These are phyloP conservation scores for Amblyornis subalaris DNA, from an alignment of 2,113 vertebrate genomes.

Conservation along the genomic window DNA sequence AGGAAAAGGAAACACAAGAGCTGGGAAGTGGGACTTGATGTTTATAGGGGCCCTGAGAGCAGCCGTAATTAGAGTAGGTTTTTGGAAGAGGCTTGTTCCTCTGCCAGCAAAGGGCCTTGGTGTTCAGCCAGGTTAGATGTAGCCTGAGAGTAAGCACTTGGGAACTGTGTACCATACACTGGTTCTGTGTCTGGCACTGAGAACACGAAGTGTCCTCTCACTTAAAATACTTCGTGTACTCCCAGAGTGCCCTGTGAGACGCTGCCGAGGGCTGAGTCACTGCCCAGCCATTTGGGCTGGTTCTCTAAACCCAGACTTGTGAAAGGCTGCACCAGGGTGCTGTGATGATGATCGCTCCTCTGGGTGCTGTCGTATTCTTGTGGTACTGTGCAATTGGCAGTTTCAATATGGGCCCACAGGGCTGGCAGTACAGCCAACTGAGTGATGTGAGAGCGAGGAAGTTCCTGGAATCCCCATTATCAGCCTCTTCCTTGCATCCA, in stretches of 20 bases:
- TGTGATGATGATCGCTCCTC: not conserved
- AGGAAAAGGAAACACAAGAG: constrained; percentile 18
- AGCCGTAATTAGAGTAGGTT: constrained; percentile 19
- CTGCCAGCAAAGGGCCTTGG: constrained; percentile 11
- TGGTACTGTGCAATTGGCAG: not conserved
- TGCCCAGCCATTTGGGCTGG: not conserved
- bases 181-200: not conserved
- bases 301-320: not conserved
- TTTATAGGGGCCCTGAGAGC: constrained; percentile 22
- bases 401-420: not conserved
- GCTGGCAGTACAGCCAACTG: not conserved
- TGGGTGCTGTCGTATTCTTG: not conserved
- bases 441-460: not conserved
- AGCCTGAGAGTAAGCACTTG: not conserved
- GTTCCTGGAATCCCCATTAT: not conserved
- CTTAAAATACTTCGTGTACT: not conserved
- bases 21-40: constrained; percentile 17
- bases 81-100: constrained; percentile 16
- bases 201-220: not conserved
- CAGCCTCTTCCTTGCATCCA: not conserved
- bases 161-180: not conserved
- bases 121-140: constrained; percentile 24
- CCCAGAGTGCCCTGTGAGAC: not conserved
- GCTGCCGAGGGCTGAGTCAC: not conserved
- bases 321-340: not conserved